Evolutionary conservation across 1,140 invertebrate genomes (phyloP).

Genomic region (Tenebrio molitor): DNA sequence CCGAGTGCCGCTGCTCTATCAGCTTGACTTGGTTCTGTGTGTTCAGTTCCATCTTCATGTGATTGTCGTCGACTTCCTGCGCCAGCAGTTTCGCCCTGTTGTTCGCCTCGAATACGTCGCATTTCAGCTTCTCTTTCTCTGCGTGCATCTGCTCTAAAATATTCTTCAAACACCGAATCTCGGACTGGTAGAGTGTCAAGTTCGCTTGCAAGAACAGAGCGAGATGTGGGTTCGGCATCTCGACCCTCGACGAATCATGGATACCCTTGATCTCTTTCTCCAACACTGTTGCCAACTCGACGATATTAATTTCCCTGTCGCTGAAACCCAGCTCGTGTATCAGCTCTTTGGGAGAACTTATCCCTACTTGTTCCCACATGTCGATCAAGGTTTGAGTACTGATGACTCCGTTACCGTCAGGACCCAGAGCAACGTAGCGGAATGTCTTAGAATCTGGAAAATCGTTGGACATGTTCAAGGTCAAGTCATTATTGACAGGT

Average conservation of each 20-base stretch:
- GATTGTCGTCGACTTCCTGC: constrained; percentile 91
- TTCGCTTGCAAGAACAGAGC: constrained; percentile 71
- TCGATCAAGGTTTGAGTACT: constrained; percentile 73
- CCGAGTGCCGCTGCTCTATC: constrained; percentile 82
- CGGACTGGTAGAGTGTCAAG: constrained; percentile 73
- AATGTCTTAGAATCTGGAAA: constrained; percentile 62
- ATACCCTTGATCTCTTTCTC: constrained; percentile 80
- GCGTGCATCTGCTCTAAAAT: constrained; percentile 76
- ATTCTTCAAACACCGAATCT: constrained; percentile 71
- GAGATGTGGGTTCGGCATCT: constrained; percentile 67
- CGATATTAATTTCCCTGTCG: constrained; percentile 73
- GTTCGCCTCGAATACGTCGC: constrained; percentile 85
- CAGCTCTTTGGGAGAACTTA: constrained; percentile 74
- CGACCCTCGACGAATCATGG: constrained; percentile 64
- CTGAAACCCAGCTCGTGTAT: constrained; percentile 80
- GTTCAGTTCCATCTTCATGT: constrained; percentile 82
- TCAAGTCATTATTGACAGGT: constrained; percentile 51
- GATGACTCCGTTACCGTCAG: constrained; percentile 64
- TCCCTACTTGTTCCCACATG: constrained; percentile 79
- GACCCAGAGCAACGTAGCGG: constrained; percentile 62
- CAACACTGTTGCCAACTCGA: constrained; percentile 79
- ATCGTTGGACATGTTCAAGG: constrained; percentile 49
- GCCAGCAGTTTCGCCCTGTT: constrained; percentile 82
- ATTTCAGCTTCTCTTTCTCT: constrained; percentile 82
- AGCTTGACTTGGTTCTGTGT: constrained; percentile 77